Evolutionary conservation across 2,888 invertebrate genomes (phyloP).

Genomic region (Drosophila paramelanica): DNA sequence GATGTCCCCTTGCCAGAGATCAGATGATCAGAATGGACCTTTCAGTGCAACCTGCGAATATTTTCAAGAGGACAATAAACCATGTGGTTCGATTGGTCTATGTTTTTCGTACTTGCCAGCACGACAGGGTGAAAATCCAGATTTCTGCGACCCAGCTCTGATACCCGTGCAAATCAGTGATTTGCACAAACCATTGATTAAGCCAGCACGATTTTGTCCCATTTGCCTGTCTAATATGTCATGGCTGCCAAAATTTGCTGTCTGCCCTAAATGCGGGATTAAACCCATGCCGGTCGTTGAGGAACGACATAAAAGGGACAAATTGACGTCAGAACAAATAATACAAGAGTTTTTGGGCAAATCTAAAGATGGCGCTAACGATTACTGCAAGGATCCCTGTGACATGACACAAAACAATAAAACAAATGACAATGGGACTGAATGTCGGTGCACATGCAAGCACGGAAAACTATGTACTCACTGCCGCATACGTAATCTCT

Average conservation of each 20-base stretch:
- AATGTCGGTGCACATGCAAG: conserved; percentile 71
- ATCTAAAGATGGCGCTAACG: conserved; percentile 14
- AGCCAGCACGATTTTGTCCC: conserved; percentile 75
- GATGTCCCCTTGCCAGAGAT: conserved; percentile 36
- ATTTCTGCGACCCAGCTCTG: conserved; percentile 35
- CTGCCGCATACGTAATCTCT: conserved; percentile 70
- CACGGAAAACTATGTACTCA: conserved; percentile 69
- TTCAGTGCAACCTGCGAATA: not conserved
- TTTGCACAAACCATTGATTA: conserved; percentile 30
- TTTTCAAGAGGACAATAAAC: conserved; percentile 3
- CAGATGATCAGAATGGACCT: conserved; percentile 1
- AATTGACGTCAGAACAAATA: conserved; percentile 75
- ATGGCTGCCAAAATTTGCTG: conserved; percentile 85
- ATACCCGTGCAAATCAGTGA: conserved; percentile 51
- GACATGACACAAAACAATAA: conserved; percentile 11
- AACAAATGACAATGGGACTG: not conserved
- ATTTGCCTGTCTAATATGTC: conserved; percentile 82
- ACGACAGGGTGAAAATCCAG: conserved; percentile 13
- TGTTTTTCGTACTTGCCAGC: conserved; percentile 45
- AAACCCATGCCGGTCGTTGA: conserved; percentile 77
- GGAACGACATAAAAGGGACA: conserved; percentile 71
- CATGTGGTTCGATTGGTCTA: not conserved
- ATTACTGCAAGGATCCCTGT: conserved; percentile 61
- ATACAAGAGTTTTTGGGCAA: conserved; percentile 72
- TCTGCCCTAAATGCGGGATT: conserved; percentile 82